Evolutionary conservation across 2,797 vertebrate species (phyloP), one percentile per base, ranked within the genome.

Genomic region (Cynodonichthys magdalenae): DNA sequence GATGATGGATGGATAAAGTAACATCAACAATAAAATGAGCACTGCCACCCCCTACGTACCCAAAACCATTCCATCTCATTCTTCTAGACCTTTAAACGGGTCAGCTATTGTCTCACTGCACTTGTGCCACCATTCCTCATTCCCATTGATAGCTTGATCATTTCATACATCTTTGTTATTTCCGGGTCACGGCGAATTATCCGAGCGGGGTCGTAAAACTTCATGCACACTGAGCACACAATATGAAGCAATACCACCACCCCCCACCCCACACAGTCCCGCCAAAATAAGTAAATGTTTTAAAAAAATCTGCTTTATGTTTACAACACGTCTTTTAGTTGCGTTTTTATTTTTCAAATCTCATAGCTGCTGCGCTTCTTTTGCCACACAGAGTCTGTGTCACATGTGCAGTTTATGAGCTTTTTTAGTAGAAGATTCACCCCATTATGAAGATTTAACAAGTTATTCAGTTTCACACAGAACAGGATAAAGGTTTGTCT

Each of bases 111-210:
- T 76, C 53, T 52, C 15, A 64, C 57, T 64, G 75, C 19, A 64
- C 46, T 59, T 12, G 9, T 74, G 64, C 69, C 83, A 84, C 71
- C 77, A 69, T 70, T 63, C 46, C 36, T 45, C 52, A 48, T 71
- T 82, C 72, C 80, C 52, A 63, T 71, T 29, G 4, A 74, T 29
- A 36, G 60, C 60, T 69, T 78, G 69, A 73, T 57, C 75, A 81
- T 83, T 87, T 87, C 45, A 81, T 6, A 44, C 60, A 8, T 68
- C 81, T 86, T 82, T 80, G 66, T 72, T 80, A 17, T 81, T 90
- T 90, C 81, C 81, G 85, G 89, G 89, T 91, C 89, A 91, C 44
- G 44, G 41, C 70, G 67, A 82, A 79, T 63, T 19, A 51, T 75
- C 82, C 6, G n/a, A 65, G 39, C 24, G 24, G 20, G 56, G 24